phyloP scores from a whole-genome alignment of 2,113 vertebrate species.

The Marmota flaviventris region DNA sequence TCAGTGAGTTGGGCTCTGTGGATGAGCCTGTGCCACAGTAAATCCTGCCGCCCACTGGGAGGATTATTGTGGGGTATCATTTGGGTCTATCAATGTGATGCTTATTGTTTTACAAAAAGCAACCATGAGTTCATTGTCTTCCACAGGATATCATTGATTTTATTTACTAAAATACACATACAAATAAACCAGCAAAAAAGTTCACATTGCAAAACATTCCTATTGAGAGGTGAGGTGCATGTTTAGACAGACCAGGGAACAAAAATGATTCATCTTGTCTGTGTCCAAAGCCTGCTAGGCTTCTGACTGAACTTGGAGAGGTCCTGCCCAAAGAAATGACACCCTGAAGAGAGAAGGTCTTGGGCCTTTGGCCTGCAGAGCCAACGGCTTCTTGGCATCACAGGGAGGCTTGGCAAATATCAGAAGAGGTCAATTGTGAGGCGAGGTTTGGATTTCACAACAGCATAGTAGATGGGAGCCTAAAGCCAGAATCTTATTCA shows the following conservation, averaged over 20 bases:
- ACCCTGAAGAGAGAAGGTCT: neutral
- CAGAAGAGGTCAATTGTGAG: neutral
- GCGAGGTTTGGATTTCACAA: neutral
- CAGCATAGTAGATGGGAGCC: neutral
- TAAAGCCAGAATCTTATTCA: neutral
- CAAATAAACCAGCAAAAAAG: neutral
- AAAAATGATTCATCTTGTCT: neutral
- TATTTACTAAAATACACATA: neutral
- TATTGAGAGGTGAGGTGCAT: neutral
- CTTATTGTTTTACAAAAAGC: conserved; percentile 34
- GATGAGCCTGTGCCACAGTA: fast-evolving
- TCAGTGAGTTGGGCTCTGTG: neutral
- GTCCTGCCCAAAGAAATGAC: neutral
- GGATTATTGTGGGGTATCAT: neutral
- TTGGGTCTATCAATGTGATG: neutral
- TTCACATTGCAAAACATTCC: neutral
- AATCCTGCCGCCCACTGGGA: neutral
- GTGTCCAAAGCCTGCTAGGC: neutral
- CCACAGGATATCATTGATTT: neutral
- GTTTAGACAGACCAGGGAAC: neutral
- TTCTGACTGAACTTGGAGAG: neutral
- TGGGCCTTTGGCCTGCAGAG: neutral
- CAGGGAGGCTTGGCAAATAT: neutral
- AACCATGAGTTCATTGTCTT: neutral
- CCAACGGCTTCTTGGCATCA: neutral